phyloP scores from a whole-genome alignment of 2,888 invertebrate species.

The Drosophila tanythrix region DNA sequence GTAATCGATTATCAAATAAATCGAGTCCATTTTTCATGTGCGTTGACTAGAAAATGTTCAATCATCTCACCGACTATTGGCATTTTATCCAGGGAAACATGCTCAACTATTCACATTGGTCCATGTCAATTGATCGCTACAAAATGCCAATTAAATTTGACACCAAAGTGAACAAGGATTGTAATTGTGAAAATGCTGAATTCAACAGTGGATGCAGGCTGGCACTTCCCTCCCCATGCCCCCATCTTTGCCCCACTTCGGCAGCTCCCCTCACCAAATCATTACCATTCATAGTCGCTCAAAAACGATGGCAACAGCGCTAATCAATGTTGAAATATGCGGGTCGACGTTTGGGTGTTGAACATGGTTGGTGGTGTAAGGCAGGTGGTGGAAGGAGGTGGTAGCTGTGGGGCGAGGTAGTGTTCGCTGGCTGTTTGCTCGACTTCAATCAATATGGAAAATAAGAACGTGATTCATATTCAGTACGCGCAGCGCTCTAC shows the following conservation, averaged over 20 bases:
- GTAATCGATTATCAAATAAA: not conserved
- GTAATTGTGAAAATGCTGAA: constrained; percentile 56
- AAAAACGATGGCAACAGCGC: constrained; percentile 35
- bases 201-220: constrained; percentile 9
- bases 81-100: not conserved
- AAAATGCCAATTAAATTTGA: constrained; percentile 56
- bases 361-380: not conserved
- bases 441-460: constrained; percentile 74
- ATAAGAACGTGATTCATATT: constrained; percentile 69
- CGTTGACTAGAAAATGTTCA: not conserved
- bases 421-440: constrained; percentile 8
- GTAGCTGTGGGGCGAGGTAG: not conserved
- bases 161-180: constrained; percentile 26
- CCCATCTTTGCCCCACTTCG: not conserved
- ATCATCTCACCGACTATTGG: not conserved
- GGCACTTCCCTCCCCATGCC: not conserved
- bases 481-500: constrained; percentile 63
- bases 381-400: no score
- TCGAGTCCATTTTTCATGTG: not conserved
- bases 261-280: constrained; percentile 13
- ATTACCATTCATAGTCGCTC: constrained; percentile 38
- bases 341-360: constrained; percentile 13
- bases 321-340: constrained; percentile 57
- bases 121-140: constrained; percentile 34
- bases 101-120: constrained; percentile 25